Base-by-base conservation (phyloP, 1,140 invertebrate genomes). In the Oryctes rhinoceros region DNA sequence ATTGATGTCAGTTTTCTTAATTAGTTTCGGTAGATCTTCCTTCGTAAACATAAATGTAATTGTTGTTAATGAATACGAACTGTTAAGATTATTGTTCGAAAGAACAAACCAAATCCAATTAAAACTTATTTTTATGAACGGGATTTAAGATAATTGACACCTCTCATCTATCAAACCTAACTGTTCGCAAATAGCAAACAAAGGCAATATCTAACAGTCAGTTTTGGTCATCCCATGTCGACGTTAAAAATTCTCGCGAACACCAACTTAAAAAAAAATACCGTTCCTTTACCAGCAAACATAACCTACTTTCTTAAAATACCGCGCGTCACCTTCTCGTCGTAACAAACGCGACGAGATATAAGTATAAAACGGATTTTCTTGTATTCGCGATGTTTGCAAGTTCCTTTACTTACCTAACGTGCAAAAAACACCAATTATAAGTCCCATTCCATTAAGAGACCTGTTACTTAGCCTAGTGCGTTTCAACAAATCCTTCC, bases 261-360 rank as follows among this genome's bases (percentile, higher is more conserved):
- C 35, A 71, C 53, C 53, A 20, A 71, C 65, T 71, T 71, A 24
- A 71, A 59, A 71, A 59, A 30, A 59, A 71, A 37, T 71, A 71
- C 65, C 65, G 65, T 71, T 71, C 65, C 65, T 71, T 71, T 24
- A 71, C 65, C 10, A 24, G 65, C 65, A 71, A 71, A 71, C 24
- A 71, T 71, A 71, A 71, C 65, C 65, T 71, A 71, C 65, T 71
- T 71, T 71, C 65, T 71, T 71, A 71, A 71, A 71, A 71, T 71
- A 71, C 35, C 65, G 7, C 24, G 65, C 20, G 65, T 71, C 65
- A 13, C 24, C 18, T 37, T 71, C 24, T 35, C 7, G 35, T 2
- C 13, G 24, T 37, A 71, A 37, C 65, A 35, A 71, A 35, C 65
- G 24, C 24, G 15, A 37, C 65, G 35, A 37, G 15, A 62, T 62